Conservation (phyloP, 2,797 vertebrate species). For the Hemitrygon akajei region DNA sequence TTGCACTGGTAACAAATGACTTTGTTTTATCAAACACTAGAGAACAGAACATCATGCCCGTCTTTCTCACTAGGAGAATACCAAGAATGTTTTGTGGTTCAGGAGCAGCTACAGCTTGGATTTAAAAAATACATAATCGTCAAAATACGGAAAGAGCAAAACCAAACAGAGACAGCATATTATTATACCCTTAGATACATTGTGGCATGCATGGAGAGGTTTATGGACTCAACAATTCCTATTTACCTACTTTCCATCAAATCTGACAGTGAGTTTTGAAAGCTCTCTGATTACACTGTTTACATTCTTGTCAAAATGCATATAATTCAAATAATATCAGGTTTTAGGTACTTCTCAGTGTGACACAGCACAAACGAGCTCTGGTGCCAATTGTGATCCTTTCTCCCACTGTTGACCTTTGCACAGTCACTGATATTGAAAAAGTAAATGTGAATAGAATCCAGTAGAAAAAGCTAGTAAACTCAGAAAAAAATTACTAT, state of each 20-base stretch:
- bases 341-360: background rate
- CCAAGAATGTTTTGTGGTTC: background rate
- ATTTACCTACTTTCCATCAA: background rate
- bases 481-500: background rate
- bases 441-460: background rate
- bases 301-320: background rate
- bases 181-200: background rate
- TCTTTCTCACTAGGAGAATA: background rate
- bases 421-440: background rate
- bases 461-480: background rate
- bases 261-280: background rate
- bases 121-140: background rate
- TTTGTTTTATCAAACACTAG: background rate
- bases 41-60: no score
- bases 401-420: background rate
- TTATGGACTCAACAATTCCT: background rate
- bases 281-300: background rate
- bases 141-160: background rate
- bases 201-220: no score
- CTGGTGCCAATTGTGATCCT: no score
- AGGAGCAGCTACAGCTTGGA: background rate
- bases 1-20: background rate
- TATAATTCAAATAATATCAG: background rate
- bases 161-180: background rate
- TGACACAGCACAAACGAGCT: no score